Evolutionary conservation across 2,113 vertebrate genomes (phyloP).

Genomic region (Nothoprocta perdicaria): DNA sequence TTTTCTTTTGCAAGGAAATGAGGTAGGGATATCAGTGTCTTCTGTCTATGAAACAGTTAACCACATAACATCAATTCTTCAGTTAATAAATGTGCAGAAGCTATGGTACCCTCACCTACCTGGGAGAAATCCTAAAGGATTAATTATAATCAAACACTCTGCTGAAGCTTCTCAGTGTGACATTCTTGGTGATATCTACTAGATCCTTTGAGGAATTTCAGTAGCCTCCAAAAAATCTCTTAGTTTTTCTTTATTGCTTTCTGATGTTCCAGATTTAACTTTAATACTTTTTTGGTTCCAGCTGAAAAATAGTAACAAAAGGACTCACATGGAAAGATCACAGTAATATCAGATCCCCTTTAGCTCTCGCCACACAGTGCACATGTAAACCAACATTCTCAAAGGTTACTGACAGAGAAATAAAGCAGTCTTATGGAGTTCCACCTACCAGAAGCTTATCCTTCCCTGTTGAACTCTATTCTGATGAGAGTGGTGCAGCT

Average conservation of each 20-base stretch:
- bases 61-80: not conserved
- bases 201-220: not conserved
- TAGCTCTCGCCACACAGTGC: not conserved
- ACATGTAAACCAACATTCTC: not conserved
- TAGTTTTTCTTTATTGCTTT: not conserved
- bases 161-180: not conserved
- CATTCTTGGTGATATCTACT: not conserved
- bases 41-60: not conserved
- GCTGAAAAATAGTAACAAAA: not conserved
- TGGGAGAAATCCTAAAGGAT: not conserved
- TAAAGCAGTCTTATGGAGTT: not conserved
- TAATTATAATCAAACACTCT: not conserved
- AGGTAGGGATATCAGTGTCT: not conserved
- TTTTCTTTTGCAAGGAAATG: not conserved
- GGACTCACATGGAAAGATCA: not conserved
- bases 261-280: not conserved
- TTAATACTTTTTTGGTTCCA: not conserved
- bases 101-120: not conserved
- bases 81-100: not conserved
- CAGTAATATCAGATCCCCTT: rapidly evolving
- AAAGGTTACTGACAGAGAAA: not conserved
- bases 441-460: not conserved
- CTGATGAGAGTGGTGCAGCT: not conserved
- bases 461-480: rapidly evolving
- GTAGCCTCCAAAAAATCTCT: not conserved